Percentiles rank a stretch among this genome's conserved stretches.
Conservation (phyloP, 2,797 vertebrate genomes). For the Sylvia borin region DNA sequence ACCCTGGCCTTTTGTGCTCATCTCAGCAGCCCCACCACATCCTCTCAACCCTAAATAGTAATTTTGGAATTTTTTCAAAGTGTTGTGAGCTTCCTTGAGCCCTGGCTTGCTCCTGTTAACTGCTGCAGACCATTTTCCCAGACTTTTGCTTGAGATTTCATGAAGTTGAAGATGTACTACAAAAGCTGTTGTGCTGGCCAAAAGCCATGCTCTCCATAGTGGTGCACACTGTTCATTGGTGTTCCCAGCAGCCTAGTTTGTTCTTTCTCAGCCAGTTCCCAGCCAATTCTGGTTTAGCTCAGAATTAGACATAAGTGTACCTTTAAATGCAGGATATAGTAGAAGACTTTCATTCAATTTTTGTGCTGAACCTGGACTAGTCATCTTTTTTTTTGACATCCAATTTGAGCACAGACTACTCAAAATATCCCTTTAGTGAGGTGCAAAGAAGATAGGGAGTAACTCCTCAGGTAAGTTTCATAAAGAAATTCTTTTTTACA, state of each 20-base stretch:
- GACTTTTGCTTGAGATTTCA: not conserved
- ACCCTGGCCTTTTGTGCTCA: not conserved
- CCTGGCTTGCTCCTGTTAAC: not conserved
- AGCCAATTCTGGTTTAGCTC: not conserved
- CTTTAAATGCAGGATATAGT: not conserved
- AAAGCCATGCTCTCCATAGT: not conserved
- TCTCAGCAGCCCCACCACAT: not conserved
- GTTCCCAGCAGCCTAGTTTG: not conserved
- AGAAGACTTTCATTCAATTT: not conserved
- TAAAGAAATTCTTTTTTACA: not conserved
- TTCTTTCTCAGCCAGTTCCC: not conserved
- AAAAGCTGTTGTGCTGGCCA: not conserved
- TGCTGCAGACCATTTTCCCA: not conserved
- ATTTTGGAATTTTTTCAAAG: not conserved
- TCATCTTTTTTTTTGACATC: not conserved
- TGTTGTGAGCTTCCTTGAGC: not conserved
- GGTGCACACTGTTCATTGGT: not conserved
- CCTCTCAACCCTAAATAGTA: not conserved
- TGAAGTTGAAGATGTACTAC: not conserved
- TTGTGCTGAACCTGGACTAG: not conserved
- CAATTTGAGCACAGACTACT: not conserved
- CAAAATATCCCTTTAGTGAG: not conserved
- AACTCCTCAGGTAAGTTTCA: not conserved
- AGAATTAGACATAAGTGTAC: not conserved
- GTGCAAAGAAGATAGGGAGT: not conserved